A percentile compares a stretch with the other conserved stretches of the same genome.
Conservation (phyloP, 2,888 invertebrate species). For the Epicampocera succincta region DNA sequence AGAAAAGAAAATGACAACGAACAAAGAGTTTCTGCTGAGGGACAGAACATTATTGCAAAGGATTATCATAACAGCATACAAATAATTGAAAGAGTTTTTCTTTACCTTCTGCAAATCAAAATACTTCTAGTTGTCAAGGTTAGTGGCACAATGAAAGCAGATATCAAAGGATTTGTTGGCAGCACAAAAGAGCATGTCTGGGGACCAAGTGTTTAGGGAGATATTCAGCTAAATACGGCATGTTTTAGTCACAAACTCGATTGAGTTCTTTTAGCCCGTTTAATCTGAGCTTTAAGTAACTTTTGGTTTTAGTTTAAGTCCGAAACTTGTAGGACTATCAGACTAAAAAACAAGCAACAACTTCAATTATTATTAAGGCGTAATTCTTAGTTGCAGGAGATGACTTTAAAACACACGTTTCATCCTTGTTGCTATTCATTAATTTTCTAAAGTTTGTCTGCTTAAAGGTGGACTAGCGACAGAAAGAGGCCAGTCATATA, state of each 20-base stretch:
- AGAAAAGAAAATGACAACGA: conserved; percentile 50
- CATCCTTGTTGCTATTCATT: no score
- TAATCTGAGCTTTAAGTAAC: conserved; percentile 47
- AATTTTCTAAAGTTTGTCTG: no score
- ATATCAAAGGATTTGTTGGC: conserved; percentile 43
- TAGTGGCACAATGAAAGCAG: conserved; percentile 40
- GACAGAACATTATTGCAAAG: conserved; percentile 41
- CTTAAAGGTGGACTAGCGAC: no score
- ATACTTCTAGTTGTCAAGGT: conserved; percentile 54
- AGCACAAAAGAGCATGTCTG: not conserved
- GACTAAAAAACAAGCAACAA: no score
- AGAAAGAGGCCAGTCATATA: no score
- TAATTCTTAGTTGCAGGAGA: no score
- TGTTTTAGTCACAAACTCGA: not conserved
- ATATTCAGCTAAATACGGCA: not conserved
- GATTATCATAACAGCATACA: conserved; percentile 16
- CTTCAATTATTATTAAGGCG: no score
- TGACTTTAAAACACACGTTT: no score
- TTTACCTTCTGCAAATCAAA: conserved; percentile 5
- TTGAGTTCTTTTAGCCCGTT: conserved; percentile 33
- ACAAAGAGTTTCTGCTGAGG: conserved; percentile 38
- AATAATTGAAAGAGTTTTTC: conserved; percentile 29
- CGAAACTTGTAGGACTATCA: no score
- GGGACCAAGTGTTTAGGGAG: not conserved
- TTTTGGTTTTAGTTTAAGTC: no score